phyloP scores from a whole-genome alignment of 2,113 vertebrate species.

The Todiramphus saurophagus region DNA sequence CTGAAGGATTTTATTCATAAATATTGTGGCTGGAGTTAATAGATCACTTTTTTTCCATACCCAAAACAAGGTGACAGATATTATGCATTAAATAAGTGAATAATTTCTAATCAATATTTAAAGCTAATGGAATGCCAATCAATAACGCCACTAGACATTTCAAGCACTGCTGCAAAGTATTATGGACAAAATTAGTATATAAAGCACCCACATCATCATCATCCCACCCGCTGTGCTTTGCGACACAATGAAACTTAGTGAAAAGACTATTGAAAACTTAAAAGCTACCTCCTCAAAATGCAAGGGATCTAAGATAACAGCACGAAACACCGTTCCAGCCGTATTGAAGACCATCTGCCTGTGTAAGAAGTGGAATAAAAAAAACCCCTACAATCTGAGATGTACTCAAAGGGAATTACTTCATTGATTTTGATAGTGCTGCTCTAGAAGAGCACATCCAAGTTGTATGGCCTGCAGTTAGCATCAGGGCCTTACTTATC shows the following conservation, averaged over 20 bases:
- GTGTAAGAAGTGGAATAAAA: background rate
- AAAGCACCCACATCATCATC: background rate
- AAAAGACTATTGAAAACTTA: constrained; percentile 14
- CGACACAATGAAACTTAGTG: background rate
- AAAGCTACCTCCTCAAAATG: constrained; percentile 6
- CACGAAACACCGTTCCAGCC: background rate
- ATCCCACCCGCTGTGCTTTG: background rate
- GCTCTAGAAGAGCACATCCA: background rate
- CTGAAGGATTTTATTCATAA: constrained; percentile 45
- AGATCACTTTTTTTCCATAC: background rate
- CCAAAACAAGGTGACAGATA: constrained; percentile 19
- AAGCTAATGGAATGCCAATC: constrained; percentile 18
- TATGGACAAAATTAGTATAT: constrained; percentile 18
- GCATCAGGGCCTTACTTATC: background rate
- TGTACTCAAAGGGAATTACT: background rate
- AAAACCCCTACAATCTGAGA: background rate
- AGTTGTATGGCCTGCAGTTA: background rate
- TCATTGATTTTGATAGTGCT: background rate
- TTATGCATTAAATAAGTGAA: constrained; percentile 1
- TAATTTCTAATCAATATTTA: constrained; percentile 56
- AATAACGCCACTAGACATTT: background rate
- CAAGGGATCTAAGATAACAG: background rate
- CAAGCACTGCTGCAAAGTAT: background rate
- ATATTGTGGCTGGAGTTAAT: constrained; percentile 31
- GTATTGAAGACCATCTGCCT: background rate